Evolutionary conservation across 2,113 vertebrate genomes (phyloP), one percentile per base, ranked within the genome.

Genomic region (Megalops atlanticus): DNA sequence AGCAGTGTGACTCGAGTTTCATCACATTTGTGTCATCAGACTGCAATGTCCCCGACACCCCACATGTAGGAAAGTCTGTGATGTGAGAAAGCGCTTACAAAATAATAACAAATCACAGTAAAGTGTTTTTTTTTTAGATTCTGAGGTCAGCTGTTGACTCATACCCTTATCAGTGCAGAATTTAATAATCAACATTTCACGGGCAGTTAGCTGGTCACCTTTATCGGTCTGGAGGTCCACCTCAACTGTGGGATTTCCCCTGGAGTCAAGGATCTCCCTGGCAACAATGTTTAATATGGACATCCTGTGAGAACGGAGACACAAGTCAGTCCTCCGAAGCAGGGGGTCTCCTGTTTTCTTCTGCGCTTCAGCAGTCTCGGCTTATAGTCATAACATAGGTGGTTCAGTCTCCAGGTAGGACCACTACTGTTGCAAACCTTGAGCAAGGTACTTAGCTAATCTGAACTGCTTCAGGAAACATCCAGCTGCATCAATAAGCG

Each of bases 221-320:
- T 95, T 98, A 84, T 86, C 90, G 12, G 96, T 98, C 54, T 94
- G 87, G 72, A 98, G 92, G 84, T 98, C 97, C 84, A 98, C 97
- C 90, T 98, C 97, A 85, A 93, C 92, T 40, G 92, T 93, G 7
- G 92, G 92, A 83, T 93, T 93, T 81, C 92, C 92, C 82, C 80
- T 95, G 87, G 97, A 97, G 87, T 98, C 96, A 90, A 98, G 91
- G 91, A 98, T 98, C 94, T 98, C 97, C 1, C 96, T 95, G 81
- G 97, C 96, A 45, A 96, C 94, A 90, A 97, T 94, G 89, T 91
- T 96, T 81, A 95, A 86, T 1, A 98, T 96, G 0, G 96, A 96
- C 97, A 97, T 98, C 89, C 90, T 91, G 85, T 64, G 58, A 27
- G 58, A 64, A n/a, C 38, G 35, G 72, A 8, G 0, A 0, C 18